Evolutionary conservation across 2,797 vertebrate genomes (phyloP), one percentile per base, ranked within the genome.

Genomic region (Pantherophis vulpinus): DNA sequence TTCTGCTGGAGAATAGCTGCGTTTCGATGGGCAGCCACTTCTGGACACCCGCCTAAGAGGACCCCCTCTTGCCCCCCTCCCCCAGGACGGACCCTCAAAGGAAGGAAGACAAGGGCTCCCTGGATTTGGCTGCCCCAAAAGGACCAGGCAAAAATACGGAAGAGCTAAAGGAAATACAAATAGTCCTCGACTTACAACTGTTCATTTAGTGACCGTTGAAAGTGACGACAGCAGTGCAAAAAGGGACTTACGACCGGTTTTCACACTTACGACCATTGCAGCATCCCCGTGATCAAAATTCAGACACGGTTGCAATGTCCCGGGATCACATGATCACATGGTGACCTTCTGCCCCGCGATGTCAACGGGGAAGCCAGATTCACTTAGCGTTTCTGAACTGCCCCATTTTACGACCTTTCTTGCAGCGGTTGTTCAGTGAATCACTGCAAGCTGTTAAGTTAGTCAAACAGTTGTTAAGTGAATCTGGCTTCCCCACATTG

Each of bases 221-320:
- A 66, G 29, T 63, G 12, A 29, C 11, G 11, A 63, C 1, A 0
- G 27, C 61, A 29, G 10, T 13, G 27, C 2, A 63, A 12, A 63
- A 63, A 63, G 10, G 11, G 27, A 29, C 61, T 27, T 61, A 4
- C 3, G 10, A 27, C 25, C 10, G 3, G 9, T 63, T 25, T 29
- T 66, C 63, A n/a, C 12, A n/a, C 4, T 14, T 66, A 66, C 0
- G 4, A n/a, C 29, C 12, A 0, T 66, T n/a, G 29, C 12, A 14
- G 27, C 27, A 12, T 29, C 29, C 61, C 27, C 27, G 5, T 14
- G 12, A n/a, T 66, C 29, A 13, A 5, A 66, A 66, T 66, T 66
- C 63, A 14, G 63, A 14, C 4, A 13, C 0, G 1, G 10, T 66
- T 12, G 1, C 4, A n/a, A n/a, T 2, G 0, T 66, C 63, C 63